Percentiles rank a stretch among this genome's conserved stretches.
Evolutionary conservation across 2,888 invertebrate species (phyloP).

Genomic region (Caenorhabditis sp.): DNA sequence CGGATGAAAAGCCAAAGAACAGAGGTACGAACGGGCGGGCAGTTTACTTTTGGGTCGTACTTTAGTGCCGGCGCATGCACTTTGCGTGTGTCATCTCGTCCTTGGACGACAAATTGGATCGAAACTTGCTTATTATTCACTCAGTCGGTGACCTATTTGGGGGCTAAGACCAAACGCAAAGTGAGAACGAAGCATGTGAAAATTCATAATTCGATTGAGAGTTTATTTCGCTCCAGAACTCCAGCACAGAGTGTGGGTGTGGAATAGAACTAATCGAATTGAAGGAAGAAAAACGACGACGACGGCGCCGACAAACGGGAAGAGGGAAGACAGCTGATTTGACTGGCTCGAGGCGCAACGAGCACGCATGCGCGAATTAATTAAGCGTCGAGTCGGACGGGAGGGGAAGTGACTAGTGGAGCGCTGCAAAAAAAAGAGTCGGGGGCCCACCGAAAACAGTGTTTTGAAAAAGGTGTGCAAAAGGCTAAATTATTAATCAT

Average conservation of each 20-base stretch:
- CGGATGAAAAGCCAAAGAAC: constrained; percentile 29
- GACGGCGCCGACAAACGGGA: constrained; percentile 8
- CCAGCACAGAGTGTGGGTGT: not conserved
- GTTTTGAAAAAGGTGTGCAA: not conserved
- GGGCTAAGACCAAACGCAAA: constrained; percentile 8
- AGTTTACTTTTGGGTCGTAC: constrained; percentile 23
- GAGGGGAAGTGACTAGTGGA: too few relatives aligned
- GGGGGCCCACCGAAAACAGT: constrained; percentile 2
- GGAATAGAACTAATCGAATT: constrained; percentile 30
- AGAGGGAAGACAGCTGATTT: constrained; percentile 7
- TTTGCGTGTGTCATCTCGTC: constrained; percentile 22
- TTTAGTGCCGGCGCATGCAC: constrained; percentile 16
- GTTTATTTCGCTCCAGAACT: too few relatives aligned
- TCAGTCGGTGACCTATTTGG: constrained; percentile 41
- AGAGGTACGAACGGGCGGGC: not conserved
- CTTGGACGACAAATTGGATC: constrained; percentile 48
- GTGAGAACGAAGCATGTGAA: constrained; percentile 19
- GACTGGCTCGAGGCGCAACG: constrained; percentile 4
- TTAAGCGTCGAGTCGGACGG: constrained; percentile 15
- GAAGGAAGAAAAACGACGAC: constrained; percentile 23
- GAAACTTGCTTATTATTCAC: constrained; percentile 49
- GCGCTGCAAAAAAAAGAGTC: too few relatives aligned
- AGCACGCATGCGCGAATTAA: constrained; percentile 39
- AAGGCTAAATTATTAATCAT: too few relatives aligned
- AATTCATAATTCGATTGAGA: too few relatives aligned